Evolutionary conservation across 1,140 invertebrate genomes (phyloP), one percentile per base, ranked within the genome.

Genomic region (Drosophila carrolli): DNA sequence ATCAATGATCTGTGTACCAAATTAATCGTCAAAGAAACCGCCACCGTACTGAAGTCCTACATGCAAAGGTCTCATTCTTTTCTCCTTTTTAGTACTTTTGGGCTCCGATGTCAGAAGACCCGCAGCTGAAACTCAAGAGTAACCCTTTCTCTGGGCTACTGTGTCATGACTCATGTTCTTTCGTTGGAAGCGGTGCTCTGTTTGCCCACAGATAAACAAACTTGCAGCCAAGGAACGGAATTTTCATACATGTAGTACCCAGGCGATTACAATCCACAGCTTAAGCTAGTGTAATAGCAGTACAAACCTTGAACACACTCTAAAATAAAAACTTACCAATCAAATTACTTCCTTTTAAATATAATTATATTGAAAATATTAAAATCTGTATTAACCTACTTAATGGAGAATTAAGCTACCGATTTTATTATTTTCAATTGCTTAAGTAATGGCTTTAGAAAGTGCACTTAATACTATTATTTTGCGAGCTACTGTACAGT

Each of bases 11-110:
- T 72, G 79, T 67, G 48, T 19, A 53, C 67, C 37, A 81, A 81
- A 82, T 77, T 81, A 81, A 81, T 81, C 78, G 78, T 73, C 61
- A 78, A 59, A 78, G 50, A 67, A 79, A 79, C 70, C 80, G 60
- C 68, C 55, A 58, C 43, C 50, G 32, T 38, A 62, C 70, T 37
- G 75, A 83, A 83, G 81, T 59, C 65, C 71, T 59, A 71, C 60
- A 83, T 62, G 35, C 63, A 40, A 50, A 40, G 58, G 57, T 27
- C 60, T 43, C 37, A 41, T 63, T 51, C 9, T 14, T 4, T 19
- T 43, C 14, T 43, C 14, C n/a, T 37, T 57, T 43, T 37, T 16
- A 37, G n/a, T 27, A 48, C 9, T 16, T 75, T 57, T 54, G 44
- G 47, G 41, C 10, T 51, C 19, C 48, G 40, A 46, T 59, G 40